Percentiles rank a stretch among this genome's conserved stretches.
Evolutionary conservation across 2,113 vertebrate species (phyloP).

Genomic region (Equus przewalskii): DNA sequence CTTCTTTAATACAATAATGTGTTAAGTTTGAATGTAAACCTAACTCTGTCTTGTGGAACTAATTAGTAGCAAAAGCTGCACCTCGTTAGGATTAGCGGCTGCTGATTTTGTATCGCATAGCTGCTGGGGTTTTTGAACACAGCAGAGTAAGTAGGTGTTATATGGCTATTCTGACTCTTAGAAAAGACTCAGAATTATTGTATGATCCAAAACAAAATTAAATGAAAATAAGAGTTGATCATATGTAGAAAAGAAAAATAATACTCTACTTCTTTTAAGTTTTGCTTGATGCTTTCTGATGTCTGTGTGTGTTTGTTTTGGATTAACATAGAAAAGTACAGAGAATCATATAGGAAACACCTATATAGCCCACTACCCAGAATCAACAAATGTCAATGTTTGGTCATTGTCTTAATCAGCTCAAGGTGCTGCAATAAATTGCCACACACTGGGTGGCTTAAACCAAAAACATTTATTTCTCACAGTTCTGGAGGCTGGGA

Average conservation of each 20-base stretch:
- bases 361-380: neutral
- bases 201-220: conserved; percentile 12
- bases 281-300: neutral
- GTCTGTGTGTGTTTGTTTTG: neutral
- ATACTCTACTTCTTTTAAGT: neutral
- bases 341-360: neutral
- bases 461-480: neutral
- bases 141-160: neutral
- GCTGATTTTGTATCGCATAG: neutral
- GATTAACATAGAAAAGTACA: neutral
- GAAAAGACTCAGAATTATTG: conserved; percentile 26
- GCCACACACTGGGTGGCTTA: neutral
- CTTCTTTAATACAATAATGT: neutral
- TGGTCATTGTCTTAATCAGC: neutral
- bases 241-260: neutral
- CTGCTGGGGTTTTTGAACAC: neutral
- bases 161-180: neutral
- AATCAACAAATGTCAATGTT: neutral
- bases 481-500: neutral
- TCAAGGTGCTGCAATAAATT: neutral
- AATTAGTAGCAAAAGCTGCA: conserved; percentile 10
- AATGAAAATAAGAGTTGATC: neutral
- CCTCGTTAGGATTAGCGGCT: neutral
- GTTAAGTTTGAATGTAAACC: neutral
- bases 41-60: neutral